Evolutionary conservation across 1,140 invertebrate species (phyloP).

Genomic region (Euura saliciscinereae): DNA sequence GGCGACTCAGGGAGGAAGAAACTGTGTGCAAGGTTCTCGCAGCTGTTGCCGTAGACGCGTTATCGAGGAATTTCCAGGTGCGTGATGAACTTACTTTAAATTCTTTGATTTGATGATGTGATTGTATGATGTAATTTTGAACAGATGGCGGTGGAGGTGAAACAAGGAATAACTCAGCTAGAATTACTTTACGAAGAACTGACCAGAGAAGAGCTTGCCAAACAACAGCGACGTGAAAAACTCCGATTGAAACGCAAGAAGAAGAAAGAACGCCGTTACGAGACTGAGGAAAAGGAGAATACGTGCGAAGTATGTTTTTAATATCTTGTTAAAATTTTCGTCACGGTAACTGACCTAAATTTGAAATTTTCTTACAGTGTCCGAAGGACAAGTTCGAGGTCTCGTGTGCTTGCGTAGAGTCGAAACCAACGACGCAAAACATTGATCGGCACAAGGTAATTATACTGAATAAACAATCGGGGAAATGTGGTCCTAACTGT

Average conservation of each 20-base stretch:
- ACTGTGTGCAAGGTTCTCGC: slow-evolving; percentile 90
- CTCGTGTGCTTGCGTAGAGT: slow-evolving; percentile 36
- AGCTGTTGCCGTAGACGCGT: slow-evolving; percentile 83
- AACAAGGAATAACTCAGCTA: slow-evolving; percentile 86
- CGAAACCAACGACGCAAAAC: slow-evolving; percentile 43
- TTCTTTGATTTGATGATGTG: slow-evolving; percentile 15
- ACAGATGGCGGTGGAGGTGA: slow-evolving; percentile 83
- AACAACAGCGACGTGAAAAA: slow-evolving; percentile 83
- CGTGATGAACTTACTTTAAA: slow-evolving; percentile 12
- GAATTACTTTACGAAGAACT: slow-evolving; percentile 83
- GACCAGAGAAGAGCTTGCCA: slow-evolving; percentile 80
- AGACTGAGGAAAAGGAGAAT: slow-evolving; percentile 63
- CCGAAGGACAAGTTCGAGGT: slow-evolving; percentile 21
- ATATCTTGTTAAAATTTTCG: neutral
- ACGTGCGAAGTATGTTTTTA: slow-evolving; percentile 48
- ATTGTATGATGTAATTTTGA: neutral
- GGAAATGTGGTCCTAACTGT: slow-evolving; percentile 3
- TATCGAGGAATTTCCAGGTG: slow-evolving; percentile 84
- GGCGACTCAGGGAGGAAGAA: slow-evolving; percentile 86
- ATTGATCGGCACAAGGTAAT: slow-evolving; percentile 52
- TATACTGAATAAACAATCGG: too few species aligned
- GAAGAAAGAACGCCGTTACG: slow-evolving; percentile 72
- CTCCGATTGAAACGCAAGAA: slow-evolving; percentile 85
- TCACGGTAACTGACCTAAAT: neutral
- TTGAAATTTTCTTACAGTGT: slow-evolving; percentile 28